A percentile compares a stretch with the other conserved stretches of the same genome.
Evolutionary conservation across 2,113 vertebrate genomes (phyloP).

Genomic region (Epinephelus fuscoguttatus): DNA sequence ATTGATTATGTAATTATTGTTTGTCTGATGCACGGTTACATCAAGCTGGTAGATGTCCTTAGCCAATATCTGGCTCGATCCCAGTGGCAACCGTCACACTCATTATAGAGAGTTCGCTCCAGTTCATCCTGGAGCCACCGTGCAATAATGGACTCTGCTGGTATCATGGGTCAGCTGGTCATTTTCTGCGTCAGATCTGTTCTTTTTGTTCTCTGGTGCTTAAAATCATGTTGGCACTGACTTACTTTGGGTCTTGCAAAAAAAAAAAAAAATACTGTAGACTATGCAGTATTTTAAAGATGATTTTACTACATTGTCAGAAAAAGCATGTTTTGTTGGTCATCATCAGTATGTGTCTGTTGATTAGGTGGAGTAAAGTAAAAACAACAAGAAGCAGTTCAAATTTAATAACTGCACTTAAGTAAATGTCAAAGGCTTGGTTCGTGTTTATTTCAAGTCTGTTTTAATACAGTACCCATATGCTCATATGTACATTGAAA

Average conservation of each 20-base stretch:
- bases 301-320: background rate
- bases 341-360: conserved; percentile 2
- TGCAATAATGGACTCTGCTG: conserved; percentile 47
- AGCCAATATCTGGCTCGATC: conserved; percentile 30
- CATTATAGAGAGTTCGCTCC: conserved; percentile 48
- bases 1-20: conserved; percentile 72
- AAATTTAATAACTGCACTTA: background rate
- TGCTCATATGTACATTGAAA: background rate
- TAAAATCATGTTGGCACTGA: background rate
- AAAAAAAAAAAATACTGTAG: background rate
- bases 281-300: background rate
- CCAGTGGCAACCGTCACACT: conserved; percentile 32
- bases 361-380: conserved; percentile 9
- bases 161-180: conserved; percentile 25
- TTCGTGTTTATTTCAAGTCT: background rate
- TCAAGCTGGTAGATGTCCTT: conserved; percentile 35
- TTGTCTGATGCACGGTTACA: conserved; percentile 31
- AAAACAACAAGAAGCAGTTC: background rate
- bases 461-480: background rate
- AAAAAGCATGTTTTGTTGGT: conserved; percentile 33
- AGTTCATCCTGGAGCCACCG: conserved; percentile 40
- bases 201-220: conserved; percentile 13
- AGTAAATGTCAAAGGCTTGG: background rate
- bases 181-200: background rate
- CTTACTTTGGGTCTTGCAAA: background rate